These are phyloP conservation scores for Myxocyprinus asiaticus DNA, from an alignment of 2,113 vertebrate species.

Conservation along the genomic window DNA sequence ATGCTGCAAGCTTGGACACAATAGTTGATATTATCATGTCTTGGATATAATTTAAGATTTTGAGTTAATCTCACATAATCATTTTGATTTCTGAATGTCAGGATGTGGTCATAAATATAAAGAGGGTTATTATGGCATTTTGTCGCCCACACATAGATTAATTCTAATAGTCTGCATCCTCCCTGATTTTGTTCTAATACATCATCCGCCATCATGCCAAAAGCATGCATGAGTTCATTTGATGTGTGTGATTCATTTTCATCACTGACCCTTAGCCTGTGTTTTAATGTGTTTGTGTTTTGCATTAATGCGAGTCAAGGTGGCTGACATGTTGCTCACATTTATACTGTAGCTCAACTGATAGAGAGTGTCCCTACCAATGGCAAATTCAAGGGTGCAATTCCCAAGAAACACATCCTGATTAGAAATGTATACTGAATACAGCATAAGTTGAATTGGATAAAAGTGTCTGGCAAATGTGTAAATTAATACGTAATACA, in stretches of 20 bases:
- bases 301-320: neutral
- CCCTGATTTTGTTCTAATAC: slow-evolving; percentile 25
- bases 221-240: slow-evolving; percentile 25
- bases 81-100: slow-evolving; percentile 15
- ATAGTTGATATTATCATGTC: neutral
- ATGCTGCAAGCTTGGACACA: neutral
- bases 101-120: neutral
- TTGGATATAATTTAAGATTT: neutral
- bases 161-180: slow-evolving; percentile 22
- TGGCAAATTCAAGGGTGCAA: neutral
- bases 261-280: neutral
- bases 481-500: neutral
- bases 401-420: neutral
- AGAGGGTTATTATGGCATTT: slow-evolving; percentile 15
- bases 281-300: neutral
- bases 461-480: neutral
- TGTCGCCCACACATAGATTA: slow-evolving; percentile 12
- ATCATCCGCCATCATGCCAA: slow-evolving; percentile 4
- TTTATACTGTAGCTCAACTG: neutral
- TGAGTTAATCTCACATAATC: slow-evolving; percentile 7
- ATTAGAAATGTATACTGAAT: too few species aligned
- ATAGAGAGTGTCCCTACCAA: neutral
- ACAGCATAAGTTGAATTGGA: too few species aligned
- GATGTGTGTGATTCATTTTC: slow-evolving; percentile 5
- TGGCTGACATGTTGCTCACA: neutral